These are phyloP conservation scores for Platycercus adscitus DNA, from an alignment of 2,113 vertebrate species.

Conservation along the genomic window DNA sequence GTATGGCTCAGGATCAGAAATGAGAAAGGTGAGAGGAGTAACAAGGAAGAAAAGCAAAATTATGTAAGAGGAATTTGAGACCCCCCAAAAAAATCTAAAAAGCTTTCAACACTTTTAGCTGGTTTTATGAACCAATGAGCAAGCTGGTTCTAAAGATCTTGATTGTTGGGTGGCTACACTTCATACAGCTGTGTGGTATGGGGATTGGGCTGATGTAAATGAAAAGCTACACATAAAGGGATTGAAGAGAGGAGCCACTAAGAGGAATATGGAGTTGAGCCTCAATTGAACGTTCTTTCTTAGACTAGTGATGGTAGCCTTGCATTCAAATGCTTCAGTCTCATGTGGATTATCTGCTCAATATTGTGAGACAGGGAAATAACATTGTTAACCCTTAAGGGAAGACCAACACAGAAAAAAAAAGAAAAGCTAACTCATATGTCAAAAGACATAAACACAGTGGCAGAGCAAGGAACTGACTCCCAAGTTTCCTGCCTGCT, in stretches of 20 bases:
- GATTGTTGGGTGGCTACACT: neutral
- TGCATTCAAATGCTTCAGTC: neutral
- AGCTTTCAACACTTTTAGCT: neutral
- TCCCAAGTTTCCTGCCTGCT: neutral
- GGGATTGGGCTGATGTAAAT: neutral
- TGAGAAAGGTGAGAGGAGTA: neutral
- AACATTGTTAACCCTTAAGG: neutral
- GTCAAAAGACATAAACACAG: neutral
- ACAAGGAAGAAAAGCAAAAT: neutral
- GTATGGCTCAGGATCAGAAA: slow-evolving; percentile 58
- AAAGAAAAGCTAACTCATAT: neutral
- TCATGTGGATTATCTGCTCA: neutral
- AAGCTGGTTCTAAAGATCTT: slow-evolving; percentile 1
- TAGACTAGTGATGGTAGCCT: neutral
- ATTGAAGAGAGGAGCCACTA: neutral
- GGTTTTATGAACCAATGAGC: neutral
- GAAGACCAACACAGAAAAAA: neutral
- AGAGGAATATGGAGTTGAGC: neutral
- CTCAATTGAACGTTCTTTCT: neutral
- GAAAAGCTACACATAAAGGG: neutral
- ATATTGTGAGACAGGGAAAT: neutral
- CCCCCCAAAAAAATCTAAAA: neutral
- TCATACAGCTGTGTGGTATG: rapidly evolving
- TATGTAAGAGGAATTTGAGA: neutral
- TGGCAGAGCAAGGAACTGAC: neutral